These are phyloP conservation scores for Acipenser transmontanus DNA, from an alignment of 2,797 vertebrate species.

Conservation along the genomic window DNA sequence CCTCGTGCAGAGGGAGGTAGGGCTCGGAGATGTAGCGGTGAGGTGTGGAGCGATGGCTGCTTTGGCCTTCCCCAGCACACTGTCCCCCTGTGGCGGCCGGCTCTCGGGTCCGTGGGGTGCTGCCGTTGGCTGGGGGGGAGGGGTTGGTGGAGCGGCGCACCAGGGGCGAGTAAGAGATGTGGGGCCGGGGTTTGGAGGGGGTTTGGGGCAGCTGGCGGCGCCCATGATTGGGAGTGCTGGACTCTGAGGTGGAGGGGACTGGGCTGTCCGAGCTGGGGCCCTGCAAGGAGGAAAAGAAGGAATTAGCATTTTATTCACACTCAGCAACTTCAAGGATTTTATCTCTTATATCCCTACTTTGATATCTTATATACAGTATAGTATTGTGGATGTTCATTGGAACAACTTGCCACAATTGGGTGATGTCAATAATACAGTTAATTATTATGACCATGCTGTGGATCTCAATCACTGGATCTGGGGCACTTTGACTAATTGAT, in stretches of 20 bases:
- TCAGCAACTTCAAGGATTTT: too few relatives aligned
- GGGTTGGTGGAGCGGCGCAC: constrained; percentile 60
- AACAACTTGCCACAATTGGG: too few relatives aligned
- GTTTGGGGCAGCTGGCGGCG: constrained; percentile 90
- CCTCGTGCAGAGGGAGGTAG: constrained; percentile 82
- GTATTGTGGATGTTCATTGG: too few relatives aligned
- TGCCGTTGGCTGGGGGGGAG: constrained; percentile 55
- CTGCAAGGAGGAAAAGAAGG: constrained; percentile 44
- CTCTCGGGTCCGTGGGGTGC: constrained; percentile 57
- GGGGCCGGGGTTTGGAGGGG: constrained; percentile 84
- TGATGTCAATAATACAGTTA: too few relatives aligned
- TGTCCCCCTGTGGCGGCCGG: constrained; percentile 35
- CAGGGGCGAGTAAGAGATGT: constrained; percentile 88
- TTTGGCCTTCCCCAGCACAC: constrained; percentile 33
- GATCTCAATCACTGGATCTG: too few relatives aligned
- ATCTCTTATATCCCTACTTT: too few relatives aligned
- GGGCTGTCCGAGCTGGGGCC: constrained; percentile 75
- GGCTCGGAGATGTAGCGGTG: constrained; percentile 95
- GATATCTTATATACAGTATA: too few relatives aligned
- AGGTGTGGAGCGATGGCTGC: constrained; percentile 70
- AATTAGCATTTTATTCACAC: too few relatives aligned
- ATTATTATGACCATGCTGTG: too few relatives aligned
- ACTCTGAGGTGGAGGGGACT: constrained; percentile 74
- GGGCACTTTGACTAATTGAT: too few relatives aligned
- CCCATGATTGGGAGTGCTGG: constrained; percentile 74